Percentiles rank a stretch among this genome's conserved stretches.
Evolutionary conservation across 1,140 invertebrate genomes (phyloP).

Genomic region (Drosophila punjabiensis): DNA sequence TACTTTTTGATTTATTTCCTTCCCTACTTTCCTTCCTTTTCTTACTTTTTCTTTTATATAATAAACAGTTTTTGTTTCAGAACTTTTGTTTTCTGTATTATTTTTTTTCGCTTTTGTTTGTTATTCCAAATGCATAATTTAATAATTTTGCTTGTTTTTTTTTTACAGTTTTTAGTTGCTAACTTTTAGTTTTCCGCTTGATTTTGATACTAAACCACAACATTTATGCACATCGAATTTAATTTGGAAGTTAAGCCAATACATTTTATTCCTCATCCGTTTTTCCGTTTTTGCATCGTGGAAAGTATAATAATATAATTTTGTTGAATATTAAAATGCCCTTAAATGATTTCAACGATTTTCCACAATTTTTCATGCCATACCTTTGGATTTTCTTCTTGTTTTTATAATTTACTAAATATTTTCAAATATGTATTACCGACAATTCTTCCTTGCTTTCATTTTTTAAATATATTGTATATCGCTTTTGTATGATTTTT

Average conservation of each 20-base stretch:
- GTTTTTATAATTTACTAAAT: conserved; percentile 74
- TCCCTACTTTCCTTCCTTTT: conserved; percentile 22
- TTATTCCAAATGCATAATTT: conserved; percentile 58
- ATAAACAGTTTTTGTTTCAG: conserved; percentile 68
- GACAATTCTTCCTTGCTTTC: conserved; percentile 60
- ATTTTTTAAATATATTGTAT: conserved; percentile 53
- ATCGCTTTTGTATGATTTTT: conserved; percentile 52
- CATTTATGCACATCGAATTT: conserved; percentile 78
- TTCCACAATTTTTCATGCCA: conserved; percentile 44
- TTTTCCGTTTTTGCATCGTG: conserved; percentile 39
- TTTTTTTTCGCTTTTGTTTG: conserved; percentile 13
- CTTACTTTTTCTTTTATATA: conserved; percentile 30
- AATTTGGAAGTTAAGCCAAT: conserved; percentile 73
- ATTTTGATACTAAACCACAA: conserved; percentile 78
- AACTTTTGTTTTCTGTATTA: conserved; percentile 44
- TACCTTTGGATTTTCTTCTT: conserved; percentile 27
- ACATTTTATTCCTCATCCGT: conserved; percentile 43
- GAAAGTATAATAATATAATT: conserved; percentile 51
- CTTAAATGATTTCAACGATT: conserved; percentile 46
- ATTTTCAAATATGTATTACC: conserved; percentile 65
- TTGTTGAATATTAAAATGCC: conserved; percentile 50
- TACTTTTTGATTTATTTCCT: conserved; percentile 61
- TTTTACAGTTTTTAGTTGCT: conserved; percentile 41
- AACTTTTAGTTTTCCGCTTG: conserved; percentile 46
- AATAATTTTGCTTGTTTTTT: conserved; percentile 16